Conservation (phyloP, 1,140 invertebrate genomes). For the Gryon sp. region DNA sequence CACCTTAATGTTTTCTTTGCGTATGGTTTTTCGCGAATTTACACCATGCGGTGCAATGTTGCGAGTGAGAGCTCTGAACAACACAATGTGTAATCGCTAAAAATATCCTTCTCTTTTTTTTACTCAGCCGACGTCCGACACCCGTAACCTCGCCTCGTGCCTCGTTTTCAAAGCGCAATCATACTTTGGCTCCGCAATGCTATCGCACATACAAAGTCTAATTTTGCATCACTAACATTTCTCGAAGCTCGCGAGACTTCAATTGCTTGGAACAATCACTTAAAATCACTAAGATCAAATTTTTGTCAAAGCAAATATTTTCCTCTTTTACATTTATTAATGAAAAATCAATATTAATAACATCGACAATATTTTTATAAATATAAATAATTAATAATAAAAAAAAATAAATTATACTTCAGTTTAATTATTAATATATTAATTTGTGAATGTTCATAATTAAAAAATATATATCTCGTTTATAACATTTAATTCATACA, state of each 20-base stretch:
- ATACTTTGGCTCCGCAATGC: slow-evolving; percentile 58
- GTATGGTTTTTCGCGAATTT: slow-evolving; percentile 25
- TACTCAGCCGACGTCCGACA: slow-evolving; percentile 56
- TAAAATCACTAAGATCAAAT: too few relatives aligned
- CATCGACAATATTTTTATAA: too few relatives aligned
- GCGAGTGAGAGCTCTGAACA: slow-evolving; percentile 71
- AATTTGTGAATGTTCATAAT: too few relatives aligned
- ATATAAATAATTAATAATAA: too few relatives aligned
- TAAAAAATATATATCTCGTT: too few relatives aligned
- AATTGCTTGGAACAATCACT: slow-evolving; percentile 11
- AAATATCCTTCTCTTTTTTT: slow-evolving; percentile 73
- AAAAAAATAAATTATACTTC: too few relatives aligned
- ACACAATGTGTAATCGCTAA: slow-evolving; percentile 79
- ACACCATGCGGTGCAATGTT: slow-evolving; percentile 71
- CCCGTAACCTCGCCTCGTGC: slow-evolving; percentile 54
- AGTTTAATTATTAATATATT: too few relatives aligned
- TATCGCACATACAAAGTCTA: slow-evolving; percentile 59
- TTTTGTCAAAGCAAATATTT: too few relatives aligned
- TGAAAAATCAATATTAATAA: too few relatives aligned
- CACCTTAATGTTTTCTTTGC: too few relatives aligned
- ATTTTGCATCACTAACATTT: slow-evolving; percentile 56
- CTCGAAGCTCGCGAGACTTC: slow-evolving; percentile 21
- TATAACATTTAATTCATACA: too few relatives aligned
- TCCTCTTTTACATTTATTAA: too few relatives aligned
- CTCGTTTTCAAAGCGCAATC: slow-evolving; percentile 59